These are phyloP conservation scores for Scomber colias DNA, from an alignment of 2,113 vertebrate genomes.

Conservation along the genomic window DNA sequence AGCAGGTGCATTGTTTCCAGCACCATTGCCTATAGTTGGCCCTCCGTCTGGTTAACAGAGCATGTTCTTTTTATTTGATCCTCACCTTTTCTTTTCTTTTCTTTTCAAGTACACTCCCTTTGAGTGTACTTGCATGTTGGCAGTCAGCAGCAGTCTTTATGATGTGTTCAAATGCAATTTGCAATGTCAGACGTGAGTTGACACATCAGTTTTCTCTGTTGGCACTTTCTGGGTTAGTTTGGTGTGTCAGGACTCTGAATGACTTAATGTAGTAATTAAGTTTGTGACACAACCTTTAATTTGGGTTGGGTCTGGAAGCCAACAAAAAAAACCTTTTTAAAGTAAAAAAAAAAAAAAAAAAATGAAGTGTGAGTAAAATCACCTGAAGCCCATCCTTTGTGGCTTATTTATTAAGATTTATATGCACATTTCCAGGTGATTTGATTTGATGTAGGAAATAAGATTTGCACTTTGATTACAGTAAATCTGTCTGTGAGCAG, in stretches of 20 bases:
- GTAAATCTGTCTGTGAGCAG: not conserved
- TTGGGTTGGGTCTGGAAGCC: not conserved
- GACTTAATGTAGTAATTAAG: not conserved
- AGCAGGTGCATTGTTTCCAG: not conserved
- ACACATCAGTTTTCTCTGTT: not conserved
- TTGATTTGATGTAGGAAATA: not conserved
- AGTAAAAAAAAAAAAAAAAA: not conserved
- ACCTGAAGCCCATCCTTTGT: not conserved
- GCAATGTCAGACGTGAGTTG: no score
- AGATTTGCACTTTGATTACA: not conserved
- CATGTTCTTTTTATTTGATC: no score
- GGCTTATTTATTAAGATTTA: not conserved
- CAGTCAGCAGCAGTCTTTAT: no score
- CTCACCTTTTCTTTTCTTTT: no score
- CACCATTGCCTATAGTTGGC: not conserved
- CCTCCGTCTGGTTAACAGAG: not conserved
- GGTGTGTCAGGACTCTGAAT: constrained; percentile 3
- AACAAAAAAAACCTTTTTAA: not conserved
- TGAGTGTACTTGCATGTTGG: no score
- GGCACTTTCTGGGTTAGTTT: not conserved
- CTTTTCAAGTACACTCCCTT: not conserved
- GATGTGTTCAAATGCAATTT: no score
- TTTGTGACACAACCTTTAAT: not conserved
- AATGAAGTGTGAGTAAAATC: not conserved
- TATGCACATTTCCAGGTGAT: not conserved